Evolutionary conservation across 2,113 vertebrate genomes (phyloP), one percentile per base, ranked within the genome.

Genomic region (Boleophthalmus pectinirostris): DNA sequence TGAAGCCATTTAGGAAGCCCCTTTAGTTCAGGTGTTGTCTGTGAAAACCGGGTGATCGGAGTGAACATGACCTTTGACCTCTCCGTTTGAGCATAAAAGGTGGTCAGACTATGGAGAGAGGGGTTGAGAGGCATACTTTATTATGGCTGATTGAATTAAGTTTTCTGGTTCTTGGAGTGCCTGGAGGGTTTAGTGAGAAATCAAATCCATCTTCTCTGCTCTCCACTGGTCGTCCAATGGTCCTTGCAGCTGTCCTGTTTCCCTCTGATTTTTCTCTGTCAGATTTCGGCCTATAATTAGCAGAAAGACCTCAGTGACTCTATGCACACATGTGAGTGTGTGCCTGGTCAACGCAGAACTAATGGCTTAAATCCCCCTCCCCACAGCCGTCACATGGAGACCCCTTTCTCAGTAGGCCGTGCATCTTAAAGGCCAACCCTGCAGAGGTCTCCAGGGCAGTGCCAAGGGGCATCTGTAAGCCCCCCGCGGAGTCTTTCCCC

Each of bases 241-340:
- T 89, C 89, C 90, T 77, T 18, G 90, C 95, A 96, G 95, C 94
- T 96, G 94, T 96, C 94, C 89, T 77, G 90, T 93, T 95, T 93
- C 92, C 92, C 88, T 95, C 94, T 95, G 93, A 96, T 96, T 96
- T 95, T 95, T 95, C 94, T 94, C 94, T 95, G 95, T 95, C 95
- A 96, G 92, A 94, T 95, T 96, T 95, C 89, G 93, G 89, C 89
- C 93, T 95, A 95, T 94, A 95, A 96, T 96, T 95, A 96, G 91
- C 92, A 92, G 81, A 91, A 93, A 95, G 93, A 92, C 93, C 90
- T 94, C 87, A 83, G 91, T 85, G 90, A 94, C 90, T 93, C 88
- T 80, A 68, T 46, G 72, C 91, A 93, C 85, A 90, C 87, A 89
- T 93, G 84, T 43, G 85, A 90, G 87, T 92, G 82, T 91, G 88